A percentile compares a stretch with the other conserved stretches of the same genome.
phyloP scores from a whole-genome alignment of 2,888 invertebrate genomes.

The Coremacera marginata region DNA sequence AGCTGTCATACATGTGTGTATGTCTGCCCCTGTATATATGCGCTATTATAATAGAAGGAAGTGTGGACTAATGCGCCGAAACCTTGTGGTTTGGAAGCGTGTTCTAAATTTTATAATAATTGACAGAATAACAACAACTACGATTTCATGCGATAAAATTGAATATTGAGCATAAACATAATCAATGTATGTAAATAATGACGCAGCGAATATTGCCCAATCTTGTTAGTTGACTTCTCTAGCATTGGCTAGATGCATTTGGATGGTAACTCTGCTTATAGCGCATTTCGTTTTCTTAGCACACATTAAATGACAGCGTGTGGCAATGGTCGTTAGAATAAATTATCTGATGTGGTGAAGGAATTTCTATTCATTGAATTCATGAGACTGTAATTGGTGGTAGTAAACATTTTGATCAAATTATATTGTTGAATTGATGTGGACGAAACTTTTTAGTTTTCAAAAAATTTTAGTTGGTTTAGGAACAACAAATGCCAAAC shows the following conservation, averaged over 20 bases:
- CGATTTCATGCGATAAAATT: constrained; percentile 27
- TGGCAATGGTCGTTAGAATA: constrained; percentile 16
- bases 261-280: background rate
- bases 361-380: constrained; percentile 2
- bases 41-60: background rate
- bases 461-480: too few species aligned
- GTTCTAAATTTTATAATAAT: constrained; percentile 63
- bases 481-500: too few species aligned
- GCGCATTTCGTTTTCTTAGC: too few species aligned
- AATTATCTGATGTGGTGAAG: background rate
- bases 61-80: background rate
- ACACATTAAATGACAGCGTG: constrained; percentile 27
- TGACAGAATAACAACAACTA: constrained; percentile 56
- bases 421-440: too few species aligned
- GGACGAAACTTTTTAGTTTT: too few species aligned
- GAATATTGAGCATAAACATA: constrained; percentile 37
- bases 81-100: constrained; percentile 44
- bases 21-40: background rate
- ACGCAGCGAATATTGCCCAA: constrained; percentile 17
- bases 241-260: background rate
- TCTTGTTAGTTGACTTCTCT: background rate
- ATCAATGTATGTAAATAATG: constrained; percentile 32
- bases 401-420: too few species aligned
- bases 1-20: background rate
- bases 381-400: too few species aligned